Percentiles rank a stretch among this genome's conserved stretches.
phyloP scores from a whole-genome alignment of 2,888 invertebrate species.

The Orchesella flavescens region DNA sequence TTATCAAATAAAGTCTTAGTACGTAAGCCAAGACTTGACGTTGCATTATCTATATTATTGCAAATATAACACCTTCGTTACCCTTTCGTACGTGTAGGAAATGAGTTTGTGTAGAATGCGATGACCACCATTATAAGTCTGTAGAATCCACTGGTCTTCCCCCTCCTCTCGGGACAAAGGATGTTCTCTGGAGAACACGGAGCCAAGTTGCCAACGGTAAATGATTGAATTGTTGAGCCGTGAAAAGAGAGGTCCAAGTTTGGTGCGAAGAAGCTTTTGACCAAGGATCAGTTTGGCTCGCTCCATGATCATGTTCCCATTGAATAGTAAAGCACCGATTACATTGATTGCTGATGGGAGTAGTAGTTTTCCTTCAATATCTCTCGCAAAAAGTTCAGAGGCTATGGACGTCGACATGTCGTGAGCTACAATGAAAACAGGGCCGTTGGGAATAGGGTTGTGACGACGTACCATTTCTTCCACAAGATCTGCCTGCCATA shows the following conservation, averaged over 20 bases:
- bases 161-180: slow-evolving; percentile 59
- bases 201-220: slow-evolving; percentile 63
- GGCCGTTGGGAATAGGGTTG: slow-evolving; percentile 47
- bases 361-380: slow-evolving; percentile 59
- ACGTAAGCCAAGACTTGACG: too few relatives aligned
- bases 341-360: slow-evolving; percentile 52
- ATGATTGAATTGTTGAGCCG: slow-evolving; percentile 51
- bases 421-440: slow-evolving; percentile 61
- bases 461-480: slow-evolving; percentile 61
- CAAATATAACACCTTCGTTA: too few relatives aligned
- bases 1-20: too few relatives aligned
- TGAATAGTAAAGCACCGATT: slow-evolving; percentile 64
- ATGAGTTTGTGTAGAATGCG: slow-evolving; percentile 64
- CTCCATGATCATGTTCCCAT: slow-evolving; percentile 67
- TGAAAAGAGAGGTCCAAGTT: slow-evolving; percentile 56
- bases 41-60: too few relatives aligned
- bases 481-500: slow-evolving; percentile 64
- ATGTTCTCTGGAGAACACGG: slow-evolving; percentile 59
- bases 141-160: slow-evolving; percentile 63
- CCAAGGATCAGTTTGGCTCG: slow-evolving; percentile 60
- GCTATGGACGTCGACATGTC: slow-evolving; percentile 66
- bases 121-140: slow-evolving; percentile 57
- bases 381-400: slow-evolving; percentile 64
- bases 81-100: slow-evolving; percentile 66
- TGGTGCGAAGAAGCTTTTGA: slow-evolving; percentile 61